Conservation (phyloP, 2,888 invertebrate species). For the Plebejus argus region DNA sequence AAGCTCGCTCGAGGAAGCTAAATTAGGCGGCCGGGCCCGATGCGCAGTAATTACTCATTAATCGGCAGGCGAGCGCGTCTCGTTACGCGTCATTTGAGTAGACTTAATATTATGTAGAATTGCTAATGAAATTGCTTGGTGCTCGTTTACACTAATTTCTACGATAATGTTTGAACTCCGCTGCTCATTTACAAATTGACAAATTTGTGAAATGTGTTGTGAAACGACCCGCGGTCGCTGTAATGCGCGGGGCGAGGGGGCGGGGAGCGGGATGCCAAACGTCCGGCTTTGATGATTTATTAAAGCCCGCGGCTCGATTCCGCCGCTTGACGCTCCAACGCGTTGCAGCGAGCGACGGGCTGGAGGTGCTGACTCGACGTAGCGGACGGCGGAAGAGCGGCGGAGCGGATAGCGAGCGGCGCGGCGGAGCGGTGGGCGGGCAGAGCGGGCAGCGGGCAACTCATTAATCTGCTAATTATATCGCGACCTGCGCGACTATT, state of each 20-base stretch:
- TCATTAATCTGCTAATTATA: conserved; percentile 4
- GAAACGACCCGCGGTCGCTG: neutral
- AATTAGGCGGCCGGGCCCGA: neutral
- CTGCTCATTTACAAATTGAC: neutral
- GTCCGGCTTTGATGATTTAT: conserved; percentile 4
- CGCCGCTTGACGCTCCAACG: neutral
- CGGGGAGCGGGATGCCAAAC: neutral
- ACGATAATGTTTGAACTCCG: neutral
- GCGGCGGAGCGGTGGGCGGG: neutral
- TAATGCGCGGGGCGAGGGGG: neutral
- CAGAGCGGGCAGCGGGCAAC: neutral
- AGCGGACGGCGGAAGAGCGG: neutral
- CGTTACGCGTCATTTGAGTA: neutral
- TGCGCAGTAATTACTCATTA: neutral
- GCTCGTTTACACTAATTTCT: conserved; percentile 4
- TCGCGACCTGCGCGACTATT: neutral
- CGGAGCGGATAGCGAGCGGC: neutral
- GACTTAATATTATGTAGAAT: neutral
- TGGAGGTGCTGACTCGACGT: no score
- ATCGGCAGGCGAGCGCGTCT: neutral
- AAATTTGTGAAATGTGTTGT: neutral
- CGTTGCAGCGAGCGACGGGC: neutral
- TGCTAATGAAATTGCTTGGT: neutral
- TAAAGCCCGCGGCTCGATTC: neutral
- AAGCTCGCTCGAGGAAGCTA: neutral